These are phyloP conservation scores for Pheosia tremula DNA, from an alignment of 2,888 invertebrate genomes.

Conservation along the genomic window DNA sequence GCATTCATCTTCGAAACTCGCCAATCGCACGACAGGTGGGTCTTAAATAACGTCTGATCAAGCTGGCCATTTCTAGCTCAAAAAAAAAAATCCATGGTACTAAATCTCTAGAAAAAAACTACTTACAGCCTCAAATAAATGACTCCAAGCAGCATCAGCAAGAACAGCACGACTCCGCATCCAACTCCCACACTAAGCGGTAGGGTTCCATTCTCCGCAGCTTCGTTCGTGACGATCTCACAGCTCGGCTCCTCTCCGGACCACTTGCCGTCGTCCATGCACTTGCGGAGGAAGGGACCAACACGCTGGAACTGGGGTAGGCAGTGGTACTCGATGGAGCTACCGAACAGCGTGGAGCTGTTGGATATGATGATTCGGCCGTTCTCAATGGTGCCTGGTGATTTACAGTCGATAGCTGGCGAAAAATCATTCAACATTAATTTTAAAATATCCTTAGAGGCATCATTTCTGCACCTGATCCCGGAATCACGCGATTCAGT, in stretches of 20 bases:
- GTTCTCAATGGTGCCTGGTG: constrained; percentile 91
- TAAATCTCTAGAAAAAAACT: constrained; percentile 5
- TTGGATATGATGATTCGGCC: constrained; percentile 94
- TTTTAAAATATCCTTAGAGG: no score
- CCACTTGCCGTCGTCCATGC: constrained; percentile 93
- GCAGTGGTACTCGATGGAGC: constrained; percentile 95
- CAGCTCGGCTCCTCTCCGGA: constrained; percentile 94
- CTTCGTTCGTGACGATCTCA: constrained; percentile 88
- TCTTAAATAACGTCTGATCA: no score
- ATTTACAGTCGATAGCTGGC: constrained; percentile 93
- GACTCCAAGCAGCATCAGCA: constrained; percentile 90
- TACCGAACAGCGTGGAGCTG: constrained; percentile 92
- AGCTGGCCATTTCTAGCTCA: no score
- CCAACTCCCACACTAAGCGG: constrained; percentile 94
- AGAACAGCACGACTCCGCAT: constrained; percentile 91
- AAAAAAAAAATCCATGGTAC: no score
- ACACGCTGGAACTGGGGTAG: constrained; percentile 92
- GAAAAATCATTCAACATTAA: constrained; percentile 17
- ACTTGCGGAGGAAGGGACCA: constrained; percentile 93
- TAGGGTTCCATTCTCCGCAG: constrained; percentile 88
- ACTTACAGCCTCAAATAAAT: constrained; percentile 93
- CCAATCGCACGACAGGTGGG: no score
- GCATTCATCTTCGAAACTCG: no score
- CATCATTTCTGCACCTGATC: no score
- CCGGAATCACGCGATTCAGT: no score